A percentile compares a stretch with the other conserved stretches of the same genome.
These are phyloP conservation scores for Bugula neritina DNA, from an alignment of 2,888 invertebrate species.

Conservation along the genomic window DNA sequence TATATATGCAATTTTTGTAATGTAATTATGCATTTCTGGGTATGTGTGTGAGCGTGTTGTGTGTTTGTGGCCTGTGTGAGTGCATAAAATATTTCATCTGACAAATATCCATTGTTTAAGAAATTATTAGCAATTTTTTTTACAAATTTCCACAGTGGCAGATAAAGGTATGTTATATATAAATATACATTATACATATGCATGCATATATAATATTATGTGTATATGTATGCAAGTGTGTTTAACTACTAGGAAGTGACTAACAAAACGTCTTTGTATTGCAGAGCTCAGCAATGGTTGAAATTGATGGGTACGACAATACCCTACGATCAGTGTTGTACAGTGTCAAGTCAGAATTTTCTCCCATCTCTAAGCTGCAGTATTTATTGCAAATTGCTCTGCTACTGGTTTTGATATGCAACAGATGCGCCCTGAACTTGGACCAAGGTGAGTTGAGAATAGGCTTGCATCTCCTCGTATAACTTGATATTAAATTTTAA, in stretches of 20 bases:
- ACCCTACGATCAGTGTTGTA: constrained; percentile 5
- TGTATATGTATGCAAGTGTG: neutral
- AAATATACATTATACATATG: no score
- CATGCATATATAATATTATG: neutral
- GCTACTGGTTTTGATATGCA: neutral
- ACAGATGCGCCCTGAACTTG: neutral
- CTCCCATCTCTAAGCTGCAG: constrained; percentile 23
- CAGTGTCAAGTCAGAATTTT: constrained; percentile 15
- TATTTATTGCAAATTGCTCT: constrained; percentile 5
- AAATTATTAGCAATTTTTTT: no score
- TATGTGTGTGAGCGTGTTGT: no score
- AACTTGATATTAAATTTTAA: no score
- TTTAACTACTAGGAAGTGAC: neutral
- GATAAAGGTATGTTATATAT: no score
- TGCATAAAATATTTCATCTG: no score
- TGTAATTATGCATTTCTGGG: no score
- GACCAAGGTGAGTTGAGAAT: constrained; percentile 10
- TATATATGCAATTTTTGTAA: no score
- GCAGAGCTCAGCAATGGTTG: neutral
- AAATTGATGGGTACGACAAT: neutral
- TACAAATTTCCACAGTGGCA: no score
- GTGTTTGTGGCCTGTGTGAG: no score
- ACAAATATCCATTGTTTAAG: no score
- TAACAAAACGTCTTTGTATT: neutral
- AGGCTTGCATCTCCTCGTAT: no score